A percentile compares a stretch with the other conserved stretches of the same genome.
Evolutionary conservation across 2,888 invertebrate genomes (phyloP).

Genomic region (Cheilosia soror): DNA sequence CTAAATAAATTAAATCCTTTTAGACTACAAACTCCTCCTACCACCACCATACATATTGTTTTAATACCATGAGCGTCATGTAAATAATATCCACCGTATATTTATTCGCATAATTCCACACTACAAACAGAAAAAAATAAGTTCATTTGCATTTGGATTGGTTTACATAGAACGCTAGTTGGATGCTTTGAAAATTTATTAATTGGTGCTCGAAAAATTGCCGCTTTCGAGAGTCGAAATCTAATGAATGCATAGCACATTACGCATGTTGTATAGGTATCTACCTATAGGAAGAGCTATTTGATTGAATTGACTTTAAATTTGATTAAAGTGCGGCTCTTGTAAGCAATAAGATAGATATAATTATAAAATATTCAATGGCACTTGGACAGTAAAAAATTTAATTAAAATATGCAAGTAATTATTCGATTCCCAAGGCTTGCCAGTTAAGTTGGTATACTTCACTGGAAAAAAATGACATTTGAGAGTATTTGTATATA

Average conservation of each 20-base stretch:
- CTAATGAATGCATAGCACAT: not conserved
- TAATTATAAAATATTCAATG: no score
- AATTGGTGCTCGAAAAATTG: conserved; percentile 10
- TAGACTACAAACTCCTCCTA: not conserved
- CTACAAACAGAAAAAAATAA: conserved; percentile 1
- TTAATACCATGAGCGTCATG: conserved; percentile 2
- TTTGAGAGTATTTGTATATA: no score
- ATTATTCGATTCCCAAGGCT: no score
- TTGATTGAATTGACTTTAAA: not conserved
- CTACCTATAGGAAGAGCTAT: not conserved
- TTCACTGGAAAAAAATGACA: no score
- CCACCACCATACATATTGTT: no score
- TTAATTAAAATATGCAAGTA: no score
- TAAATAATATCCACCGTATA: conserved; percentile 34
- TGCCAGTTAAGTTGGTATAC: no score
- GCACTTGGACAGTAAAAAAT: no score
- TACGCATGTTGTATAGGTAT: not conserved
- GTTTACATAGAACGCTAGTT: not conserved
- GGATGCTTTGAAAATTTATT: conserved; percentile 22
- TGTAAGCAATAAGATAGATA: no score
- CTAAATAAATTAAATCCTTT: conserved; percentile 20
- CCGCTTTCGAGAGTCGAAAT: not conserved
- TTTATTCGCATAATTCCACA: conserved; percentile 31
- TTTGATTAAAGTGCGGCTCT: conserved; percentile 2
- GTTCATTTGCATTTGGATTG: conserved; percentile 25